Base-by-base conservation (phyloP, 2,888 invertebrate species). In the Nowickia ferox region DNA sequence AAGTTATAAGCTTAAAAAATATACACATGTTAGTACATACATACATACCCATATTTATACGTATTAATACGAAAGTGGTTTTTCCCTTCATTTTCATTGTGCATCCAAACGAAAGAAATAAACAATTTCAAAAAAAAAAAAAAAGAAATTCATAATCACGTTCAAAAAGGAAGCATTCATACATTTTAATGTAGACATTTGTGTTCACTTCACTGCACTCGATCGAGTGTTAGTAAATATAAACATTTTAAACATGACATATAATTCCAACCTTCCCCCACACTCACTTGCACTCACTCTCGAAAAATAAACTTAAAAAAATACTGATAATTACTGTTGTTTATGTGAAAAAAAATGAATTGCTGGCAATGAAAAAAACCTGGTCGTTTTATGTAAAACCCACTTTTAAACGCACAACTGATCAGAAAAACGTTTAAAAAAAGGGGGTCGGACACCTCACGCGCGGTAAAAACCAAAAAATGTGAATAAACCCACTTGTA, bases 291-390 rank as follows among this genome's bases (percentile, higher is more conserved):
- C 48, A 30, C 59, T n/a, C 22, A 61, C 11, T 30, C 10, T 9
- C 0, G 6, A 30, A 30, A 30, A 30, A 30, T 3, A 30, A 30
- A 0, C 1, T 30, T 30, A 30, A 30, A 66, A 10, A 10, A n/a
- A 22, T 11, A 40, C 19, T 22, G 61, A 38, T 61, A 69, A 69
- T 22, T 42, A 57, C 19, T 59, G 68, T 61, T 78, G 48, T 69
- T 61, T 17, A 69, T 57, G 40, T 53, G 42, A 51, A 9, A 48
- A 74, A 48, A 57, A 22, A 44, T 72, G 30, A 46, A 75, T 19
- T 57, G 75, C 55, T 86, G 86, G 51, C 86, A 86, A 83, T 86
- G 86, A 83, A 84, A 83, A 82, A 86, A 83, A 76, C 79, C 75
- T 76, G 76, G 66, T 51, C 59, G 38, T 48, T 82, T 82, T 66